These are phyloP conservation scores for Palloptera scutellata DNA, from an alignment of 2,888 invertebrate species.

Conservation along the genomic window DNA sequence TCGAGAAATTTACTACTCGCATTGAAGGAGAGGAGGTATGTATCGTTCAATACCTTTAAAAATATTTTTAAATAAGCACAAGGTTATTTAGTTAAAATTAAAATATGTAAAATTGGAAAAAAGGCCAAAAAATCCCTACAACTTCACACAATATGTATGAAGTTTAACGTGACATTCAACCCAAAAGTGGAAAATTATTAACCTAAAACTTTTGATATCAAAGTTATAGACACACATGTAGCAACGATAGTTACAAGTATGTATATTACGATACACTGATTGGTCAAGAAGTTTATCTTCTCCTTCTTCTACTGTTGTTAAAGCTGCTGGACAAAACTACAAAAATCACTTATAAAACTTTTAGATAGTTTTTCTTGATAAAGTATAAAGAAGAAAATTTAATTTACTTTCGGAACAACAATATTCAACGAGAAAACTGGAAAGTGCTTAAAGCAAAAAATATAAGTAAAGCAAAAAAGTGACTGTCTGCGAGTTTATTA, in stretches of 20 bases:
- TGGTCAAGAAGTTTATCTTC: slow-evolving; percentile 19
- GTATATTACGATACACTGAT: not conserved
- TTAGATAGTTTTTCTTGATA: not conserved
- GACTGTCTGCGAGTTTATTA: slow-evolving; percentile 27
- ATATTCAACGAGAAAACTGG: too few species aligned
- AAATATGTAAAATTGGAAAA: not conserved
- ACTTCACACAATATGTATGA: slow-evolving; percentile 7
- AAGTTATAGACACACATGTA: not conserved
- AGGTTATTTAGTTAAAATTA: too few species aligned
- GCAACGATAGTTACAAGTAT: too few species aligned
- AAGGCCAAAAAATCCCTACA: not conserved
- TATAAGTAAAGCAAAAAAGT: not conserved
- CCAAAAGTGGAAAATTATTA: slow-evolving; percentile 58
- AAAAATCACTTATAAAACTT: not conserved
- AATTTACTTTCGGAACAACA: too few species aligned
- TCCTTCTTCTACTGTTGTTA: not conserved
- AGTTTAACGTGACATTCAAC: slow-evolving; percentile 36
- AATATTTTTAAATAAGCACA: too few species aligned
- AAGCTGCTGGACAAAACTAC: not conserved
- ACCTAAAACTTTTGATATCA: slow-evolving; percentile 43
- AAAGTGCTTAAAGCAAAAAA: too few species aligned
- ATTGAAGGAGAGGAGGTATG: too few species aligned
- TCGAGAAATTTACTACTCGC: not conserved
- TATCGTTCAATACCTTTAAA: too few species aligned
- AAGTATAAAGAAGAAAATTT: too few species aligned